Percentiles rank a stretch among this genome's conserved stretches.
These are phyloP conservation scores for Pristiophorus japonicus DNA, from an alignment of 2,113 vertebrate species.

Conservation along the genomic window DNA sequence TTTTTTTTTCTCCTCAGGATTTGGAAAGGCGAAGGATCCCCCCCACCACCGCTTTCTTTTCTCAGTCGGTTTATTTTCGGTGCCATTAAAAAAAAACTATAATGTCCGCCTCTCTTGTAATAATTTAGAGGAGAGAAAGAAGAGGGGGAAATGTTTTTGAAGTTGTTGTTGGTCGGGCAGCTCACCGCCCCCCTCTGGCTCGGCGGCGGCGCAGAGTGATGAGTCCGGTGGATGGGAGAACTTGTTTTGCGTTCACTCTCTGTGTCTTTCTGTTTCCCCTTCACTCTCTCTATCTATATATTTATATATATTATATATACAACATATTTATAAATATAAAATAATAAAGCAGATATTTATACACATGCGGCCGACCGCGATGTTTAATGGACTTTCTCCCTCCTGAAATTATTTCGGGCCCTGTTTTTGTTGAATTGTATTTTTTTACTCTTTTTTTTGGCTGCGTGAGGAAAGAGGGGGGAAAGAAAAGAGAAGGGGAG, in stretches of 20 bases:
- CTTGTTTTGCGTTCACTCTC: slow-evolving; percentile 34
- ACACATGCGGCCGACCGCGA: slow-evolving; percentile 33
- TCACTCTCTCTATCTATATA: background rate
- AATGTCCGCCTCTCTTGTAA: background rate
- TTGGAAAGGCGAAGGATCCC: background rate
- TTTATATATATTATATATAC: background rate
- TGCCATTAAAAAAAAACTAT: background rate
- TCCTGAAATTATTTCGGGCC: slow-evolving; percentile 34
- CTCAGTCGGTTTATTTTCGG: background rate
- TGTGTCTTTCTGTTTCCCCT: background rate
- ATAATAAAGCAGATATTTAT: slow-evolving; percentile 32
- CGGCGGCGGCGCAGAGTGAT: slow-evolving; percentile 34
- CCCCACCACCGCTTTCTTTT: no score
- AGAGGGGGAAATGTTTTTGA: slow-evolving; percentile 30
- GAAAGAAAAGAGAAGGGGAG: background rate
- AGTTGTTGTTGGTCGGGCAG: slow-evolving; percentile 36
- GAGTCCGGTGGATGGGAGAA: slow-evolving; percentile 31
- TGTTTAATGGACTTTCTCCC: slow-evolving; percentile 35
- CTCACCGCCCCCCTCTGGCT: slow-evolving; percentile 36
- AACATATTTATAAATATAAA: slow-evolving; percentile 18
- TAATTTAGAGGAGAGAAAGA: background rate
- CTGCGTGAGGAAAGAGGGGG: slow-evolving; percentile 20
- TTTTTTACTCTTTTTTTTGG: background rate
- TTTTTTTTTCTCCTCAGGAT: background rate
- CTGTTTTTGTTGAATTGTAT: slow-evolving; percentile 34